Evolutionary conservation across 2,797 vertebrate genomes (phyloP).

Genomic region (Lepilemur ruficaudatus): DNA sequence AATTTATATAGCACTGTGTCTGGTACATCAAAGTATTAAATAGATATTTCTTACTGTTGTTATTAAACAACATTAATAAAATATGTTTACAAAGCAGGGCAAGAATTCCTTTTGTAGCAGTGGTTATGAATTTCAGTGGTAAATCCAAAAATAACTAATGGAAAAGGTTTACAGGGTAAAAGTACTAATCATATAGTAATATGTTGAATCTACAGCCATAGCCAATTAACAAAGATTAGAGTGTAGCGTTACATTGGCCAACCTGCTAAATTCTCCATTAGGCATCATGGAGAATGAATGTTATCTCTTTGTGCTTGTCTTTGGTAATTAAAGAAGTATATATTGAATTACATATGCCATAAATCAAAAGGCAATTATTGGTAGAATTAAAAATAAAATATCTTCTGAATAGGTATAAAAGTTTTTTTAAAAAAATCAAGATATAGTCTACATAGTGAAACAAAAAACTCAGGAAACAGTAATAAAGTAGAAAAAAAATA

Average conservation of each 20-base stretch:
- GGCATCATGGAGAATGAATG: neutral
- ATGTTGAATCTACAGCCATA: neutral
- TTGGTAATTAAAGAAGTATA: slow-evolving; percentile 21
- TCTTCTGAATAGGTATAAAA: neutral
- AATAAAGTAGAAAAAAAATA: neutral
- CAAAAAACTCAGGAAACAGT: neutral
- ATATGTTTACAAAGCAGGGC: neutral
- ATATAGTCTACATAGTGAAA: neutral
- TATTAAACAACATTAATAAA: neutral
- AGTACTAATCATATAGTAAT: neutral
- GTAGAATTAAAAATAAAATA: slow-evolving; percentile 3
- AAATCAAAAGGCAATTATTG: neutral
- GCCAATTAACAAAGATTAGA: neutral
- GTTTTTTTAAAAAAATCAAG: neutral
- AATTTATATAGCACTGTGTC: neutral
- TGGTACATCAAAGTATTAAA: neutral
- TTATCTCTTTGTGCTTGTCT: neutral
- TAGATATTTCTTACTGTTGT: neutral
- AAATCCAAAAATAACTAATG: slow-evolving; percentile 13
- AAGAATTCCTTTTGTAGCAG: neutral
- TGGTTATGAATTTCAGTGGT: neutral
- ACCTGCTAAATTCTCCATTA: neutral
- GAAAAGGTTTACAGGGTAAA: neutral
- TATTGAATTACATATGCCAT: neutral
- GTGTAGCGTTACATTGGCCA: neutral